Evolutionary conservation across 1,140 invertebrate genomes (phyloP).

Genomic region (Medauroidea extradentata): DNA sequence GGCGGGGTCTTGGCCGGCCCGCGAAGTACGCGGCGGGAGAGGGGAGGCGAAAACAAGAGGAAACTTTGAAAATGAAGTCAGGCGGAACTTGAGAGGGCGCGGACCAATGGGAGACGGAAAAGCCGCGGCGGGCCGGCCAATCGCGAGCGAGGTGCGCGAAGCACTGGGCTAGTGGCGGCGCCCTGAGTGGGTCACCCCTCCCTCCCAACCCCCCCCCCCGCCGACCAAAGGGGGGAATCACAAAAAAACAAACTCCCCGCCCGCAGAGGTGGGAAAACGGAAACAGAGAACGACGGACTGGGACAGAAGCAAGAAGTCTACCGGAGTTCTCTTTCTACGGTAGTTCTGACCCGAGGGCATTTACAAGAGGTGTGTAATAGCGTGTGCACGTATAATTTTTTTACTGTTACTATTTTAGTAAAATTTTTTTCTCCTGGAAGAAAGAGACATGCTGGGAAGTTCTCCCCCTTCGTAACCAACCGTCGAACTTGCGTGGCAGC

Average conservation of each 20-base stretch:
- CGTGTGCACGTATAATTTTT: no score
- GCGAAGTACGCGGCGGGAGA: neutral
- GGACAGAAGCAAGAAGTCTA: neutral
- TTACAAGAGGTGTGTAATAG: no score
- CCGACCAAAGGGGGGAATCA: neutral
- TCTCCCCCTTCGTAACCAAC: no score
- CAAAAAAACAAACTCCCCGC: no score
- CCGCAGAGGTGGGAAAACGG: no score
- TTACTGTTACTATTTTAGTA: no score
- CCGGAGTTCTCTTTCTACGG: no score
- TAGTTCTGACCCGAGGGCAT: no score
- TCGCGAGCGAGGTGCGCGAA: constrained; percentile 9
- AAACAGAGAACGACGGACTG: neutral
- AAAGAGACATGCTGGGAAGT: no score
- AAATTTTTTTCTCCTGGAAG: no score
- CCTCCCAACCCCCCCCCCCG: neutral
- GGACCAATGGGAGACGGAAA: constrained; percentile 5
- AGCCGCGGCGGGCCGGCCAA: constrained; percentile 6
- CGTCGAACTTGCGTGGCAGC: no score
- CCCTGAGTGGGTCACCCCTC: constrained; percentile 5
- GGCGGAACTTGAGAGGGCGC: constrained; percentile 9
- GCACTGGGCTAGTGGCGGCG: constrained; percentile 10
- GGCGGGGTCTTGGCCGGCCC: no score
- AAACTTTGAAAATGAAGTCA: constrained; percentile 2
- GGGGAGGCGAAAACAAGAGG: constrained; percentile 2